Evolutionary conservation across 2,888 invertebrate species (phyloP).

Genomic region (Resseliella maxima): DNA sequence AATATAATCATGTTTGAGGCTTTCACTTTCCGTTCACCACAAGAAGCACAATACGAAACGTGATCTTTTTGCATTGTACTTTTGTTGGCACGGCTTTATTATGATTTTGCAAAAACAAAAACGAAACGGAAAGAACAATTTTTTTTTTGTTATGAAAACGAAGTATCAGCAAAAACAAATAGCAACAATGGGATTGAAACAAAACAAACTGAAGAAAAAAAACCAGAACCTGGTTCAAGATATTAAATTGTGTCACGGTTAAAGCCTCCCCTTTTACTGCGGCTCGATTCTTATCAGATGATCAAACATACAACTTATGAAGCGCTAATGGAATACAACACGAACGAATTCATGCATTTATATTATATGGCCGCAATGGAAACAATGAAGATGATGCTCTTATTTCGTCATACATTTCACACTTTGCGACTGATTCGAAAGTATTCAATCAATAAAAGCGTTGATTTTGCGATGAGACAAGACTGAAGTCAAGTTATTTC

Average conservation of each 20-base stretch:
- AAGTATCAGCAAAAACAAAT: slow-evolving; percentile 22
- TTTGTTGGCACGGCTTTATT: neutral
- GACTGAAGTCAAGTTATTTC: neutral
- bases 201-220: neutral
- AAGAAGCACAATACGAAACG: neutral
- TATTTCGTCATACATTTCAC: neutral
- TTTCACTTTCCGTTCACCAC: slow-evolving; percentile 12
- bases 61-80: slow-evolving; percentile 37
- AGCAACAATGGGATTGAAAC: neutral
- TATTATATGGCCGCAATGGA: neutral
- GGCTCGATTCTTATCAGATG: neutral
- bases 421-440: neutral
- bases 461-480: neutral
- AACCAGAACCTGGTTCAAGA: neutral
- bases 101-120: neutral
- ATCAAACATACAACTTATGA: neutral
- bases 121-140: too few species aligned
- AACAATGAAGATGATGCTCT: neutral
- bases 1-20: slow-evolving; percentile 46
- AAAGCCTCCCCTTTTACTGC: neutral
- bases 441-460: neutral
- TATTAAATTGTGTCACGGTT: slow-evolving; percentile 20
- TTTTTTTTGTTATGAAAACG: neutral
- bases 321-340: neutral
- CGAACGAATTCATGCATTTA: neutral